Evolutionary conservation across 2,888 invertebrate species (phyloP).

Genomic region (Papilio demoleus): DNA sequence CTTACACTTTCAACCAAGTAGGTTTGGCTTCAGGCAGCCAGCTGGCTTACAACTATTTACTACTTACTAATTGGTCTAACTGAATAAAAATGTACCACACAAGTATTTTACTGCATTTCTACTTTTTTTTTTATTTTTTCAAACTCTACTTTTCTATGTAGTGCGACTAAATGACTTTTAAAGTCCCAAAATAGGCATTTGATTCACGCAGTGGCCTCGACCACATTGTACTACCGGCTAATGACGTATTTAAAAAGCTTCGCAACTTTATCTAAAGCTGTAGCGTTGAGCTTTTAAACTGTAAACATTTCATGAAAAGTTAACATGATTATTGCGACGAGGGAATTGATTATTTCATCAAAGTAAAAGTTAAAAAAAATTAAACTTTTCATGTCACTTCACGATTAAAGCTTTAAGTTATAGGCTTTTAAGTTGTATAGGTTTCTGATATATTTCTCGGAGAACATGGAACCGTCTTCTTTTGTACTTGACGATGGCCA

Average conservation of each 20-base stretch:
- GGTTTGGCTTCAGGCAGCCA: too few species aligned
- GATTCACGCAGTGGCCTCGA: conserved; percentile 14
- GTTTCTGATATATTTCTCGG: too few species aligned
- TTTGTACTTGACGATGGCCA: too few species aligned
- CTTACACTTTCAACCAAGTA: too few species aligned
- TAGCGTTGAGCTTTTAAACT: neutral
- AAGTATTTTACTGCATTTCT: neutral
- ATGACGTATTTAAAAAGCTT: conserved; percentile 19
- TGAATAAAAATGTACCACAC: too few species aligned
- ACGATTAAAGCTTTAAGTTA: too few species aligned
- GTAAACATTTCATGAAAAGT: neutral
- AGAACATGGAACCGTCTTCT: too few species aligned
- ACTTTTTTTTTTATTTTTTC: neutral
- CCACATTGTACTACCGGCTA: conserved; percentile 1
- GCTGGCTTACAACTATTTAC: too few species aligned
- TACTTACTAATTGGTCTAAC: too few species aligned
- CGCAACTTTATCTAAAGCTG: conserved; percentile 11
- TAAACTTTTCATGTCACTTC: too few species aligned
- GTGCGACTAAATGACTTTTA: conserved; percentile 2
- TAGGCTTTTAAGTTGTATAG: too few species aligned
- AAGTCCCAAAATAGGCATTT: conserved; percentile 18
- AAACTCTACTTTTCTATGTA: neutral
- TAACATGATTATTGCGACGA: neutral
- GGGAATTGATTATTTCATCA: neutral
- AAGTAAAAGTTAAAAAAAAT: too few species aligned